Base-by-base conservation (phyloP, 1,140 invertebrate species). In the Drosophila kohkoa region DNA sequence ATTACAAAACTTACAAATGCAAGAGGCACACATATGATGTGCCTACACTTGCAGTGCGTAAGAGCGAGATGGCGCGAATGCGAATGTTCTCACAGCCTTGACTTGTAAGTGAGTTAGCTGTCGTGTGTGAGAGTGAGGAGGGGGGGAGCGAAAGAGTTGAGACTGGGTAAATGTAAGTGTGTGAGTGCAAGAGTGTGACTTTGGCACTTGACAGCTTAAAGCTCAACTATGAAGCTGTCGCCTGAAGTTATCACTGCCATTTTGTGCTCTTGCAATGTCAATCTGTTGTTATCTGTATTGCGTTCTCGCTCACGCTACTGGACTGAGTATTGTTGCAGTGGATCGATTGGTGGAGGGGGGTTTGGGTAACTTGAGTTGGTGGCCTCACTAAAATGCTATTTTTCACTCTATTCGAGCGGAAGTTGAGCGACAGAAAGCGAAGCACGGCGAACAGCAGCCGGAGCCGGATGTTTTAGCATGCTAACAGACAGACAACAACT, bases 381-480 rank as follows among this genome's bases (percentile, higher is more conserved):
- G 71, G 52, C 46, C 66, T 83, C 80, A 81, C 80, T 78, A 89
- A 88, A 87, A 87, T 83, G 85, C 83, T 88, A 87, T 87, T 87
- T 87, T 87, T 87, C 85, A 87, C 85, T 87, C 80, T 79, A 87
- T 89, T 87, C 83, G 80, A 87, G 80, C 83, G 83, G 83, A 87
- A 80, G 83, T 78, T 82, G 83, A 83, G 85, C 77, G 83, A 89
- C 83, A 88, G 75, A 59, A 75, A 69, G 59, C 71, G 71, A 60
- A 65, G 71, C 65, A 57, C 48, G 8, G 46, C 51, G 11, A 64
- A 52, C 43, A 73, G 63, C 68, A 72, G 64, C 74, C 81, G 55
- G 65, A 72, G 73, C 77, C 80, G 83, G 83, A 88, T 88, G 77
- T 89, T 75, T 88, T 81, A 88, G 77, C 85, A 81, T 89, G 75